Conservation (phyloP, 2,797 vertebrate genomes). For the Coilia nasus region DNA sequence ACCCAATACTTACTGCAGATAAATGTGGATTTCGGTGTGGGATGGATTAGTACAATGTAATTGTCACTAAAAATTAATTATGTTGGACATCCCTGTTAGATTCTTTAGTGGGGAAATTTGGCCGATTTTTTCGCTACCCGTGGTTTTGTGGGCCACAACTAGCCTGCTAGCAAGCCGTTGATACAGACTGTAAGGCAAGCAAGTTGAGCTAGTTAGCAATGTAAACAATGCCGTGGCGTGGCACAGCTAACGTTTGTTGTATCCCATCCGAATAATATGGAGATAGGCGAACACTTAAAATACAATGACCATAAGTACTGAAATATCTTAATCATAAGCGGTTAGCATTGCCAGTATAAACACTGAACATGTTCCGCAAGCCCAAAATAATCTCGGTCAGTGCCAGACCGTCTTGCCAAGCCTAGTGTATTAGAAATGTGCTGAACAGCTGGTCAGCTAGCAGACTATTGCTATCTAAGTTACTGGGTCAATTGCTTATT, state of each 20-base stretch:
- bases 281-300: background rate
- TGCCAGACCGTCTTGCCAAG: background rate
- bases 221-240: slow-evolving; percentile 82
- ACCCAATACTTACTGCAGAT: background rate
- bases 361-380: background rate
- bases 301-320: background rate
- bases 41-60: too few relatives aligned
- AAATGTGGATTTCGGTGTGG: background rate
- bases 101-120: background rate
- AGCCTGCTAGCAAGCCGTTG: background rate
- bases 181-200: background rate
- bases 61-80: background rate
- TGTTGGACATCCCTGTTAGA: background rate
- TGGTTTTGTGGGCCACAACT: slow-evolving; percentile 26
- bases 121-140: background rate
- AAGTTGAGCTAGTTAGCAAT: slow-evolving; percentile 58
- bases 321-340: background rate
- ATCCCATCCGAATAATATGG: background rate
- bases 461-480: background rate
- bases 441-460: slow-evolving; percentile 23
- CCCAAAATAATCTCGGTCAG: background rate
- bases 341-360: background rate
- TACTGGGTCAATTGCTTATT: slow-evolving; percentile 15
- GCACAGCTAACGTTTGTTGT: slow-evolving; percentile 46
- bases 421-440: background rate